These are phyloP conservation scores for Sinocyclocheilus maitianheensis DNA, from an alignment of 2,113 vertebrate species.

Conservation along the genomic window DNA sequence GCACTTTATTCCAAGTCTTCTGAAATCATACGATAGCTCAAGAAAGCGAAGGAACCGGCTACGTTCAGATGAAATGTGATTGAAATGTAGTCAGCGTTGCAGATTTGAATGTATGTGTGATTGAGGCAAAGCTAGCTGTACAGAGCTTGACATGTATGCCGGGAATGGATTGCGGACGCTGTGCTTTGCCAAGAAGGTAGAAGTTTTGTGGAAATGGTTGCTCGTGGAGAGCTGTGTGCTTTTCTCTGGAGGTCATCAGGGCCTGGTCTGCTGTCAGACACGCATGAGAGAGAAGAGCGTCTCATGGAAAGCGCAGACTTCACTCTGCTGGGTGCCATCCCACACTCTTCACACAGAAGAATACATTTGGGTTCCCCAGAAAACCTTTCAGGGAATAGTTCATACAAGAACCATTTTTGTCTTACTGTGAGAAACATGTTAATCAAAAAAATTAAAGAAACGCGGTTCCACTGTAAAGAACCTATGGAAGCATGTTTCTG, in stretches of 20 bases:
- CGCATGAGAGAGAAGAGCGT: slow-evolving; percentile 81
- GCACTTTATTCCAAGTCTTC: not conserved
- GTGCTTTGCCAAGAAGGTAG: slow-evolving; percentile 91
- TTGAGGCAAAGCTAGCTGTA: slow-evolving; percentile 72
- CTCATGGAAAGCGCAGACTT: slow-evolving; percentile 80
- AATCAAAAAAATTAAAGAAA: no score
- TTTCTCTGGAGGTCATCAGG: slow-evolving; percentile 77
- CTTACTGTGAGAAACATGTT: no score
- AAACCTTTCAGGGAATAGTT: no score
- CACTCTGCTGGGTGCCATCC: slow-evolving; percentile 78
- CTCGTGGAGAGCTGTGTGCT: slow-evolving; percentile 1
- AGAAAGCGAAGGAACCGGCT: not conserved
- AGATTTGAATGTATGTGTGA: not conserved
- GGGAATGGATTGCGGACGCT: slow-evolving; percentile 87
- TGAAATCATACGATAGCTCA: not conserved
- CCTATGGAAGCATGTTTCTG: no score
- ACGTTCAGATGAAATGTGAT: not conserved
- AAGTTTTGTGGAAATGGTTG: not conserved
- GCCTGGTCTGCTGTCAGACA: slow-evolving; percentile 83
- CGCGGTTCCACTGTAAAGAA: no score
- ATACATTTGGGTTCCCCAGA: no score
- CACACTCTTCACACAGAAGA: not conserved
- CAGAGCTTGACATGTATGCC: slow-evolving; percentile 86
- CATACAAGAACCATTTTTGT: no score
- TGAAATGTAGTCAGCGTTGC: not conserved